Evolutionary conservation across 2,797 vertebrate species (phyloP), one percentile per base, ranked within the genome.

Genomic region (Phataginus tetradactyla): DNA sequence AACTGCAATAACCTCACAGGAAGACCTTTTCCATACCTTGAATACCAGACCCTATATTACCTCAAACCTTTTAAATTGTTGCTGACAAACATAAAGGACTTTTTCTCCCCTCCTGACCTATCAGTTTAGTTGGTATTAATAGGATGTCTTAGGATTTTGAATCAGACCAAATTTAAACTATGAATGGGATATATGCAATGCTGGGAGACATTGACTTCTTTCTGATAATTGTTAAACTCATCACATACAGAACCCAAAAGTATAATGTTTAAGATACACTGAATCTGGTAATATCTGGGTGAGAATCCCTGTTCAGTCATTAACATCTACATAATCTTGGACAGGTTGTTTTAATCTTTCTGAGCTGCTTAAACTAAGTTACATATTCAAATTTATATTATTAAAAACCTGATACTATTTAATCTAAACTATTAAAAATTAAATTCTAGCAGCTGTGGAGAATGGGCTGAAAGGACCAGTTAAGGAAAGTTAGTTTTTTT

Each of bases 401-500:
- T 27, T 74, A 87, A 88, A 90, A 45, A 83, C 91, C 14, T 45
- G 45, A 45, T 11, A 45, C 45, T 45, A 45, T 11, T 45, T 45
- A 14, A 75, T 92, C 85, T 90, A 80, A 66, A 69, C 63, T 88
- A 71, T 27, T 74, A 87, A 88, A 90, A 45, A 83, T 93, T 45
- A 45, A 9, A 53, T 18, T 71, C 32, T 79, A n/a, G 27, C 13
- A 92, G 25, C 37, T 90, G 55, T 90, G 59, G 51, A 84, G 29
- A 75, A 64, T 49, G 21, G 20, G 61, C 20, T 39, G 8, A 91
- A 53, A 7, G 14, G 17, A 3, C 18, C 12, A 83, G 18, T 34
- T 68, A 63, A 90, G 17, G 61, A 78, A 83, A 39, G 8, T 7
- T 34, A 42, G 7, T 14, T 61, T 18, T 13, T 12, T 55, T 51